phyloP scores from a whole-genome alignment of 1,140 invertebrate species.

The Dryas iulia region DNA sequence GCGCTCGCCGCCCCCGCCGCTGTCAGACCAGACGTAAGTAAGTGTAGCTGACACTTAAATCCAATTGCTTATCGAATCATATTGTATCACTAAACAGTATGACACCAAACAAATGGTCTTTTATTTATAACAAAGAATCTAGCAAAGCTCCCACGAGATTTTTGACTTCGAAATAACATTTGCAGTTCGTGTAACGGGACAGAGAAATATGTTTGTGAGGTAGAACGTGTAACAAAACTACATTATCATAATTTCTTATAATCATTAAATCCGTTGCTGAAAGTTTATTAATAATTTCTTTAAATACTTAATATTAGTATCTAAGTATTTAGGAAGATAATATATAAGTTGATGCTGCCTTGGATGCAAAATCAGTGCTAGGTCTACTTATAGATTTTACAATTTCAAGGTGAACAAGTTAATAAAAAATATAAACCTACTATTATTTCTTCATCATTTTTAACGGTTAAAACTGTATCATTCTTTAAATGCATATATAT shows the following conservation, averaged over 20 bases:
- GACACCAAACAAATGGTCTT: constrained; percentile 56
- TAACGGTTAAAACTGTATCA: neutral
- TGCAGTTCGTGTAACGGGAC: constrained; percentile 27
- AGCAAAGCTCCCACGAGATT: constrained; percentile 60
- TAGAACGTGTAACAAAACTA: too few relatives aligned
- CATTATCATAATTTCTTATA: too few relatives aligned
- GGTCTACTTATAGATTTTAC: constrained; percentile 44
- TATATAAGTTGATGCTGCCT: neutral
- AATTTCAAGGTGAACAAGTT: constrained; percentile 57
- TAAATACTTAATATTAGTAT: too few relatives aligned
- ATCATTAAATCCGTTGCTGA: neutral
- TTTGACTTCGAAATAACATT: constrained; percentile 41
- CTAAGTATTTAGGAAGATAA: neutral
- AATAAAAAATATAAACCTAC: neutral
- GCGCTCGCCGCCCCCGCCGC: constrained; percentile 41
- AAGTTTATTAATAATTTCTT: neutral
- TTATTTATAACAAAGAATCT: constrained; percentile 42
- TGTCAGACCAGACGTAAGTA: constrained; percentile 39
- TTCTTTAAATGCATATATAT: too few relatives aligned
- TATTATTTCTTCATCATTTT: neutral
- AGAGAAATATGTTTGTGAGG: too few relatives aligned
- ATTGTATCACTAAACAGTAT: constrained; percentile 46
- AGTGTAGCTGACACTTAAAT: constrained; percentile 46
- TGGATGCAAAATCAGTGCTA: neutral
- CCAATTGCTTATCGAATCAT: constrained; percentile 68